phyloP scores from a whole-genome alignment of 2,888 invertebrate genomes.

The Allacma fusca region DNA sequence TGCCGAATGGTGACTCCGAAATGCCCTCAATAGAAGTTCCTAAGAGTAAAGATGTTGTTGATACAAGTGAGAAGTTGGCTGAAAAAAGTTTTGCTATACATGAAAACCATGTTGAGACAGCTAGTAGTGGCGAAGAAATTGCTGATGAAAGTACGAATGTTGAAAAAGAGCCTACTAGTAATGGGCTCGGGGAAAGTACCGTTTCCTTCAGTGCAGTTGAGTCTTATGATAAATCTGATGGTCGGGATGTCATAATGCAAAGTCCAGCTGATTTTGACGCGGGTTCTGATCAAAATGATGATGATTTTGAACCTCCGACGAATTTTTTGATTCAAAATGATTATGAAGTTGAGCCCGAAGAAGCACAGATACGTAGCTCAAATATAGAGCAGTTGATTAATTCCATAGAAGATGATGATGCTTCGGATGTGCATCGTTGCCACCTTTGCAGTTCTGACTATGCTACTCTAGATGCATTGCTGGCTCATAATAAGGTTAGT shows the following conservation, averaged over 20 bases:
- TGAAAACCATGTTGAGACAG: not conserved
- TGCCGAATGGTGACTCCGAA: not conserved
- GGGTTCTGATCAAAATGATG: conserved; percentile 9
- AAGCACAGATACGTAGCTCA: conserved; percentile 25
- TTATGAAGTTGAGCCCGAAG: conserved; percentile 34
- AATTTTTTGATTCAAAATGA: conserved; percentile 35
- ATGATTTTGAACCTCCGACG: conserved; percentile 10
- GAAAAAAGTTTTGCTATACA: not conserved
- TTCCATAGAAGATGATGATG: conserved; percentile 38
- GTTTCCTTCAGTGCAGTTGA: not conserved
- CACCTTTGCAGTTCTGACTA: conserved; percentile 26
- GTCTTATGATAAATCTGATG: not conserved
- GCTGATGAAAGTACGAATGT: not conserved
- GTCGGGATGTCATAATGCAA: not conserved
- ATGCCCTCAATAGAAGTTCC: not conserved
- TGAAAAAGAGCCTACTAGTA: not conserved
- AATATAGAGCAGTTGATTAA: conserved; percentile 37
- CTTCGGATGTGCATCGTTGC: conserved; percentile 25
- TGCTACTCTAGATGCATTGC: conserved; percentile 23
- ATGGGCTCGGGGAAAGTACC: not conserved
- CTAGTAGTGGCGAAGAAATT: not conserved
- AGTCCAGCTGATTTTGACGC: not conserved
- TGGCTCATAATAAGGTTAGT: conserved; percentile 33
- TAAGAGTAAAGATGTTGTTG: too few relatives aligned
- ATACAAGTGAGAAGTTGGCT: not conserved